These are phyloP conservation scores for Silvanus unidentatus DNA, from an alignment of 2,888 invertebrate genomes.

Conservation along the genomic window DNA sequence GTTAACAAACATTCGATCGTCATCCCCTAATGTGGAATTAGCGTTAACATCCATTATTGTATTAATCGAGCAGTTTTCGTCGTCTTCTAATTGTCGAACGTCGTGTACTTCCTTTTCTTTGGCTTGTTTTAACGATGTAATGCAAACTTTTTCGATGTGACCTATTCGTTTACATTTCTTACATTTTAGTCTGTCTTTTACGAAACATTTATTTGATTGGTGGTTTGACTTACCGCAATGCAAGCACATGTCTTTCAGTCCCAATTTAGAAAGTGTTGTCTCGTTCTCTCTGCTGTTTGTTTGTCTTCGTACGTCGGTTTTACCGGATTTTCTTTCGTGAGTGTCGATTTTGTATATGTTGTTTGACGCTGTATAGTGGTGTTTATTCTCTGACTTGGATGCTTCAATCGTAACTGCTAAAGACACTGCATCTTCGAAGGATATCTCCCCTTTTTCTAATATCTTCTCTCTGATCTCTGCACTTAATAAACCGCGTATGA, in stretches of 20 bases:
- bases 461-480: neutral
- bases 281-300: neutral
- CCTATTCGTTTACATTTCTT: neutral
- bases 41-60: neutral
- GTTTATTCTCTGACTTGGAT: neutral
- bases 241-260: neutral
- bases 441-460: neutral
- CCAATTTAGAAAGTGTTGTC: conserved; percentile 7
- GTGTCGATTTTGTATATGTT: neutral
- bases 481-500: neutral
- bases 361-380: neutral
- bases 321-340: neutral
- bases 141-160: conserved; percentile 1
- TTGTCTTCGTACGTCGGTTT: neutral
- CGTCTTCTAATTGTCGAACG: neutral
- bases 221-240: conserved; percentile 3
- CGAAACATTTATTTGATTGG: neutral
- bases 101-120: neutral
- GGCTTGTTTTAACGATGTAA: neutral
- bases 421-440: neutral
- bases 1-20: neutral
- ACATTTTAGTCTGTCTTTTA: conserved; percentile 1
- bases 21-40: neutral
- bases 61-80: neutral
- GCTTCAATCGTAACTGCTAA: neutral